phyloP scores from a whole-genome alignment of 2,888 invertebrate species.

The Euplexia lucipara region DNA sequence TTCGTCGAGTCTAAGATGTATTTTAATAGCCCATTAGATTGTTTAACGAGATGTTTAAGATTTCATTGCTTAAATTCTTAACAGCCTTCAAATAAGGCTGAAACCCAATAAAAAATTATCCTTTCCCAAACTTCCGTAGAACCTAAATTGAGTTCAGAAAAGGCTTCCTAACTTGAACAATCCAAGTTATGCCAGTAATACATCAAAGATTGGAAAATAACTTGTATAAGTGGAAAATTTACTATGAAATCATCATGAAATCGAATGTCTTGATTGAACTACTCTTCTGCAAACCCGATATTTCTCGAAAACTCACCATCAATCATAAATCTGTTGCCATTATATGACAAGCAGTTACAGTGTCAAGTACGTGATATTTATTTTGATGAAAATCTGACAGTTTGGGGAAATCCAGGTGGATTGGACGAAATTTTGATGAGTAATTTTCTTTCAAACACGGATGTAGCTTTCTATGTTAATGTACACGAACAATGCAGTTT shows the following conservation, averaged over 20 bases:
- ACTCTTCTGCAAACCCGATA: constrained; percentile 48
- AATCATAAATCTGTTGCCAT: constrained; percentile 55
- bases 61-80: neutral
- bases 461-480: constrained; percentile 51
- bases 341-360: constrained; percentile 54
- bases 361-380: constrained; percentile 56
- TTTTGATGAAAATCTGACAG: constrained; percentile 50
- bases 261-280: constrained; percentile 60
- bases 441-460: constrained; percentile 41
- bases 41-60: too few relatives aligned
- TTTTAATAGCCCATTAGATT: too few relatives aligned
- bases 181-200: constrained; percentile 49
- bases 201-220: constrained; percentile 58
- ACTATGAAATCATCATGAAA: constrained; percentile 64
- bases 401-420: constrained; percentile 46
- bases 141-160: constrained; percentile 41
- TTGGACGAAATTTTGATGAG: constrained; percentile 35
- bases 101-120: constrained; percentile 43
- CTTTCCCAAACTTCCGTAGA: constrained; percentile 28
- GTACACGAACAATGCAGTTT: constrained; percentile 33
- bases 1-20: too few relatives aligned
- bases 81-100: constrained; percentile 9
- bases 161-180: constrained; percentile 53
- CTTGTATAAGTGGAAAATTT: constrained; percentile 57
- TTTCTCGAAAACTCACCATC: constrained; percentile 57